These are phyloP conservation scores for Ophiodon elongatus DNA, from an alignment of 2,113 vertebrate genomes.

Conservation along the genomic window DNA sequence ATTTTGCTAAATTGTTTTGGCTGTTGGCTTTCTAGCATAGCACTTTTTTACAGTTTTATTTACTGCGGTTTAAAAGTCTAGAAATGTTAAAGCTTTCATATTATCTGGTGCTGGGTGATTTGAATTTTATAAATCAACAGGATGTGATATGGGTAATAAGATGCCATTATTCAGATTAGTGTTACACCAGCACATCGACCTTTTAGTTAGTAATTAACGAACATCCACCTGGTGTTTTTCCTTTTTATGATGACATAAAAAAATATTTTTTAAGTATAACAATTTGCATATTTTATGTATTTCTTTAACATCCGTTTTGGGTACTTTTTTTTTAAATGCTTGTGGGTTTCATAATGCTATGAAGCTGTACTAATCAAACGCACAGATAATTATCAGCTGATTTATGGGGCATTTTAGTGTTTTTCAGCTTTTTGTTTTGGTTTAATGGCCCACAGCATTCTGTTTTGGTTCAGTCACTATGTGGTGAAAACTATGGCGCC, in stretches of 20 bases:
- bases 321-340: not conserved
- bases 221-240: not conserved
- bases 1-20: not conserved
- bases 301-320: not conserved
- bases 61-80: not conserved
- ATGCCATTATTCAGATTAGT: slow-evolving; percentile 28
- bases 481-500: not conserved
- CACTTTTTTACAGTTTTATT: not conserved
- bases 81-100: slow-evolving; percentile 12
- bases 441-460: not conserved
- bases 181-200: not conserved
- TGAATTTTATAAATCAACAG: not conserved
- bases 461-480: not conserved
- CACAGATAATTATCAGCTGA: not conserved
- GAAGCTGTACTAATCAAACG: not conserved
- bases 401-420: not conserved
- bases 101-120: slow-evolving; percentile 8
- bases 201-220: slow-evolving; percentile 9
- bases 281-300: not conserved
- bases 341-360: not conserved
- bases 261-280: not conserved
- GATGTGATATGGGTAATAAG: slow-evolving; percentile 1
- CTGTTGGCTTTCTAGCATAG: not conserved
- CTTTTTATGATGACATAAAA: not conserved
- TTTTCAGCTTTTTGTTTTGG: slow-evolving; percentile 1